A percentile compares a stretch with the other conserved stretches of the same genome.
Conservation (phyloP, 1,140 invertebrate genomes). For the Coelopa frigida region DNA sequence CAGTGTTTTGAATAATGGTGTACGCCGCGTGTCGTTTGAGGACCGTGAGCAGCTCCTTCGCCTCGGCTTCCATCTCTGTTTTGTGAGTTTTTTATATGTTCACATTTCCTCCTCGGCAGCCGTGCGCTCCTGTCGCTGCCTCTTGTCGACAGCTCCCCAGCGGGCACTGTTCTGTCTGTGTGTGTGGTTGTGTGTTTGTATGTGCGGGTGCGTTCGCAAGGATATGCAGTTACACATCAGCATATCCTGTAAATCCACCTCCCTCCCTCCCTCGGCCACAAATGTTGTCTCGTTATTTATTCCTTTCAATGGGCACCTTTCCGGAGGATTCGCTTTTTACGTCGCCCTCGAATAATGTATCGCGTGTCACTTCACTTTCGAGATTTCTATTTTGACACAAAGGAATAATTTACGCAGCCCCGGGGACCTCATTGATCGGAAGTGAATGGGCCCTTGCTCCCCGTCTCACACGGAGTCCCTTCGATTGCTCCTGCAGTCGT, state of each 20-base stretch:
- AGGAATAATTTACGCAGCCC: slow-evolving; percentile 41
- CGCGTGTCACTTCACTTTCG: slow-evolving; percentile 16
- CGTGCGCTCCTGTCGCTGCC: too few species aligned
- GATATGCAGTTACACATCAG: slow-evolving; percentile 27
- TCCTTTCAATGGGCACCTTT: slow-evolving; percentile 3
- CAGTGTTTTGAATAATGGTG: slow-evolving; percentile 37
- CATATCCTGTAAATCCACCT: slow-evolving; percentile 29
- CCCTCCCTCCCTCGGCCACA: slow-evolving; percentile 14
- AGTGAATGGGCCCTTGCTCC: too few species aligned
- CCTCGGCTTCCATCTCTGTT: not conserved
- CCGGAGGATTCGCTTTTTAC: not conserved
- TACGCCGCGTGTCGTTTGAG: slow-evolving; percentile 27
- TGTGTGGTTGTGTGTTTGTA: slow-evolving; percentile 1
- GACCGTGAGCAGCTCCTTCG: slow-evolving; percentile 7
- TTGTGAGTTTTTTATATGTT: too few species aligned
- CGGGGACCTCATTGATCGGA: too few species aligned
- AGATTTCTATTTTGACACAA: slow-evolving; percentile 16
- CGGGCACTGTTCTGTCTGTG: not conserved
- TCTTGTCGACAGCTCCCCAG: not conserved
- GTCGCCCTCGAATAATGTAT: slow-evolving; percentile 3
- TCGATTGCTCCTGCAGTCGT: too few species aligned
- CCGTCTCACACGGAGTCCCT: too few species aligned
- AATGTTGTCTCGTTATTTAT: slow-evolving; percentile 2
- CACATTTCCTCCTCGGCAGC: too few species aligned
- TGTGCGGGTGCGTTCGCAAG: slow-evolving; percentile 27